Evolutionary conservation across 2,113 vertebrate genomes (phyloP).

Genomic region (Ciconia stormi): DNA sequence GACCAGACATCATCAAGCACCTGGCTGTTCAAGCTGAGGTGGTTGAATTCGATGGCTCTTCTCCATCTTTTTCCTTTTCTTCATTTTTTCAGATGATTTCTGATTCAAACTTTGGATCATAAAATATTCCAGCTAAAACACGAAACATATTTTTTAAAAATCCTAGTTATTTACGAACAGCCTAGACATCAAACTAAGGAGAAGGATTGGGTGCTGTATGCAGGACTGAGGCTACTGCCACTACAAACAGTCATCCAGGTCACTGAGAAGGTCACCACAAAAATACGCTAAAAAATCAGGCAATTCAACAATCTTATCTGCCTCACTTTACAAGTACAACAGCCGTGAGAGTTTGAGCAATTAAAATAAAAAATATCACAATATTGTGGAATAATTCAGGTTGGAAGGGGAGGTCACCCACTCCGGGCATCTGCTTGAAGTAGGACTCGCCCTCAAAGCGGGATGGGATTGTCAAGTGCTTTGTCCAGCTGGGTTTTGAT

Average conservation of each 20-base stretch:
- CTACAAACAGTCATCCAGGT: not conserved
- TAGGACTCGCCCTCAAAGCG: not conserved
- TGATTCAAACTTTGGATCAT: slow-evolving; percentile 96
- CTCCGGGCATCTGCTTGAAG: not conserved
- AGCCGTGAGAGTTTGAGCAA: not conserved
- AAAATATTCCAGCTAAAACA: slow-evolving; percentile 93
- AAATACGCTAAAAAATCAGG: not conserved
- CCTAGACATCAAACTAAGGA: not conserved
- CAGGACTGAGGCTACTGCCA: not conserved
- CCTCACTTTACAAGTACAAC: not conserved
- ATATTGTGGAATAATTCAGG: not conserved
- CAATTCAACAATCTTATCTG: not conserved
- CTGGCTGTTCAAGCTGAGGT: slow-evolving; percentile 92
- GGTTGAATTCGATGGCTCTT: slow-evolving; percentile 84
- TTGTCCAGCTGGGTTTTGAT: not conserved
- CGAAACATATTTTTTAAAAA: not conserved
- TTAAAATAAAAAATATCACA: not conserved
- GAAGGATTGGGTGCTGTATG: not conserved
- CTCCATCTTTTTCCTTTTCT: slow-evolving; percentile 83
- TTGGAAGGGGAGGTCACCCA: not conserved
- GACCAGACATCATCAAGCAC: slow-evolving; percentile 53
- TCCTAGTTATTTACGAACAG: not conserved
- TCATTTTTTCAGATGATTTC: slow-evolving; percentile 91
- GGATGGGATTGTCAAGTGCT: not conserved
- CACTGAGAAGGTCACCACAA: not conserved